Base-by-base conservation (phyloP, 1,140 invertebrate genomes). In the Hylaeus volcanicus region DNA sequence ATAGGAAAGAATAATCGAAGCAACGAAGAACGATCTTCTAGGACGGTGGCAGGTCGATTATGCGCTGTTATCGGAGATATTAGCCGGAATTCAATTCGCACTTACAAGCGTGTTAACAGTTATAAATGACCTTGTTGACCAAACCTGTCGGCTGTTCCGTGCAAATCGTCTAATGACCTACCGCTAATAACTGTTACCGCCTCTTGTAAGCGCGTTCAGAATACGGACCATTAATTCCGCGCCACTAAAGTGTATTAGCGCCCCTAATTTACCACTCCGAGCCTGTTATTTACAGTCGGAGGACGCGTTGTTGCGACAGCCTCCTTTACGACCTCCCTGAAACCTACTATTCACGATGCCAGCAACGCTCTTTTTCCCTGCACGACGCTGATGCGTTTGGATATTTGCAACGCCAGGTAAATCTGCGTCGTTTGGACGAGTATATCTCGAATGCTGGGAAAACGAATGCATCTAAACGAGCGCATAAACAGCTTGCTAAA, bases 101-200 rank as follows among this genome's bases (percentile, higher is more conserved):
- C 79, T 84, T 84, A 86, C 80, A 81, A 65, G 58, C 84, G 70
- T 76, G 83, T 84, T 86, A 85, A 86, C 84, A 84, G 84, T 85
- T 85, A 86, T 81, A 86, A 86, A 86, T 72, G 84, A 85, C 79
- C 84, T 85, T 82, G 84, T 85, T 86, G 83, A 86, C 58, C 84
- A 81, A 86, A 82, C 84, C 84, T 86, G 84, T 86, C 84, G 83
- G 83, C 84, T 80, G 83, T 86, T 86, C 79, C 83, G 75, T 84
- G 83, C 84, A 86, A 86, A 86, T 83, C 84, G 83, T 86, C 84
- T 86, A 85, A 86, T 86, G 84, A 86, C 83, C 84, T 73, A 69
- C 83, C 84, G 79, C 84, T 86, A 86, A 86, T 86, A 86, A 86
- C 84, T 85, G 83, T 81, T 85, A 85, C 84, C 81, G 84, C 84